phyloP scores from a whole-genome alignment of 2,888 invertebrate species.

The Ophion slaviceki region DNA sequence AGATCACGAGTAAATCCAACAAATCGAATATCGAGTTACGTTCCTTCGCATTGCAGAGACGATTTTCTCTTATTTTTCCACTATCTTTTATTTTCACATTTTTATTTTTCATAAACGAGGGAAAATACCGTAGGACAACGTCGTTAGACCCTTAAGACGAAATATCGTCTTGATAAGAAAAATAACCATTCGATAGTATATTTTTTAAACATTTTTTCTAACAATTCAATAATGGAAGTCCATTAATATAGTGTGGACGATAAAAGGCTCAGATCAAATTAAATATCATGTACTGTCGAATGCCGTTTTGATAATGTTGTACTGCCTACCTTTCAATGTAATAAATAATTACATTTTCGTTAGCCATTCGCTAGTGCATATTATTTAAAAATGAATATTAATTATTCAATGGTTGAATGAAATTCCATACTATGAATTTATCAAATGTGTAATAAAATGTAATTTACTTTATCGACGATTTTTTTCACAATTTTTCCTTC shows the following conservation, averaged over 20 bases:
- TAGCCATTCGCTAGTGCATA: too few species aligned
- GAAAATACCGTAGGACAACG: background rate
- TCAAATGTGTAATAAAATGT: background rate
- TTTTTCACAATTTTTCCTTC: background rate
- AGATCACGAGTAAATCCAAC: constrained; percentile 11
- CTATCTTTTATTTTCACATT: background rate
- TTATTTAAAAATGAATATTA: too few species aligned
- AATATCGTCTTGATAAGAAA: background rate
- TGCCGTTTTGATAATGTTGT: too few species aligned
- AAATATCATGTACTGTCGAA: background rate
- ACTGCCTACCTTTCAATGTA: too few species aligned
- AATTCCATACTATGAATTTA: background rate
- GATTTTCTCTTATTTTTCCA: background rate
- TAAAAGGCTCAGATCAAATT: background rate
- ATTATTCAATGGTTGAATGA: too few species aligned
- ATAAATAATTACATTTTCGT: too few species aligned
- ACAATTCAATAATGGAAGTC: background rate
- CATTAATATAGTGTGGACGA: background rate
- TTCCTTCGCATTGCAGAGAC: background rate
- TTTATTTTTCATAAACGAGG: background rate
- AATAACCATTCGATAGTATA: background rate
- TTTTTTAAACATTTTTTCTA: background rate
- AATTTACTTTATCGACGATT: background rate
- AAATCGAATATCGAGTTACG: constrained; percentile 17
- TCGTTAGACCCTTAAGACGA: background rate